Evolutionary conservation across 2,113 vertebrate species (phyloP).

Genomic region (Nanger granti): DNA sequence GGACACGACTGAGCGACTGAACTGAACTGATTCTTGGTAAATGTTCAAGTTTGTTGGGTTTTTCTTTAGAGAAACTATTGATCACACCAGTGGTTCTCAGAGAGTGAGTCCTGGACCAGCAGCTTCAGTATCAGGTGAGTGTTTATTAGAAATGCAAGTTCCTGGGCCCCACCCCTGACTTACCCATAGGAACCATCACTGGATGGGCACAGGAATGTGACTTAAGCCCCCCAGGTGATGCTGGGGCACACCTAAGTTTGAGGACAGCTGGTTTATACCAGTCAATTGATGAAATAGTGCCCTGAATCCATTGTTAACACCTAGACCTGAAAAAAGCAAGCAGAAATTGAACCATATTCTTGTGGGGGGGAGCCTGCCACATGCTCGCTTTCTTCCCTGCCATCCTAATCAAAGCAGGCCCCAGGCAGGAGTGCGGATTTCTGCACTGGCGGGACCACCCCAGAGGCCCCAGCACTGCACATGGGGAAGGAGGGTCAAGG

Average conservation of each 20-base stretch:
- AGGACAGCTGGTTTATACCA: not conserved
- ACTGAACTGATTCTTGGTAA: not conserved
- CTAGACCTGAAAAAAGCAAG: not conserved
- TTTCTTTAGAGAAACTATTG: not conserved
- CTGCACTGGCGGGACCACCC: not conserved
- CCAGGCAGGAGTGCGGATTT: fast-evolving
- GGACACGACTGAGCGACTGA: too few species aligned
- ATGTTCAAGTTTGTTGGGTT: not conserved
- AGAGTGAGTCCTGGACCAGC: not conserved
- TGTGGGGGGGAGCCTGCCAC: fast-evolving
- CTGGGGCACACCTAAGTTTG: not conserved
- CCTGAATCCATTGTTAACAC: not conserved
- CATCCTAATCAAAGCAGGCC: too few species aligned
- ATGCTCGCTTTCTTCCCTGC: not conserved
- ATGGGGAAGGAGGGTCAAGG: not conserved
- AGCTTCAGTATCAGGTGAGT: too few species aligned
- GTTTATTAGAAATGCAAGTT: not conserved
- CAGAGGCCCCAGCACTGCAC: too few species aligned
- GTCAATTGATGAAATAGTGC: too few species aligned
- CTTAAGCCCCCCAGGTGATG: not conserved
- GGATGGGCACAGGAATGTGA: not conserved
- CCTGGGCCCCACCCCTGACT: not conserved
- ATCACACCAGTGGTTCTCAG: not conserved
- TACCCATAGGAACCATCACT: not conserved
- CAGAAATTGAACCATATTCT: not conserved